phyloP scores from a whole-genome alignment of 2,888 invertebrate genomes.

The Nomada ferruginata region DNA sequence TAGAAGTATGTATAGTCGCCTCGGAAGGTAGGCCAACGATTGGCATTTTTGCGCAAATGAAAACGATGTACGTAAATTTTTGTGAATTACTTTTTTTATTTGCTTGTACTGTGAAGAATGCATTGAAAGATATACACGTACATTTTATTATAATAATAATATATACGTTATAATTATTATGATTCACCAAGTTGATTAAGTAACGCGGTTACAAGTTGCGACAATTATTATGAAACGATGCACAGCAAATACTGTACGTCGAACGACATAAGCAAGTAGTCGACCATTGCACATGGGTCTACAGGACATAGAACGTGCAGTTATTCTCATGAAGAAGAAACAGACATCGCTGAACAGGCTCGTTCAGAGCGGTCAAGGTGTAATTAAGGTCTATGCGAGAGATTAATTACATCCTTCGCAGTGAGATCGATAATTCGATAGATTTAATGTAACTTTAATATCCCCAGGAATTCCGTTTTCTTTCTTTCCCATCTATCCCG shows the following conservation, averaged over 20 bases:
- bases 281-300: no score
- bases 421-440: constrained; percentile 42
- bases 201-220: neutral
- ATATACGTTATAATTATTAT: no score
- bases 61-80: no score
- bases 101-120: no score
- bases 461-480: neutral
- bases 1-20: no score
- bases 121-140: no score
- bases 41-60: no score
- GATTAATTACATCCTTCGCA: constrained; percentile 34
- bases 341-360: neutral
- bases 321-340: neutral
- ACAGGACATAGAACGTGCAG: no score
- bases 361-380: constrained; percentile 1
- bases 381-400: constrained; percentile 26
- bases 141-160: no score
- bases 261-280: neutral
- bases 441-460: constrained; percentile 20
- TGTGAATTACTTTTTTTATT: no score
- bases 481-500: neutral
- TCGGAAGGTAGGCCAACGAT: no score
- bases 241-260: no score
- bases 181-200: neutral
- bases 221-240: neutral